These are phyloP conservation scores for Epistrophe grossulariae DNA, from an alignment of 2,888 invertebrate genomes.

Conservation along the genomic window DNA sequence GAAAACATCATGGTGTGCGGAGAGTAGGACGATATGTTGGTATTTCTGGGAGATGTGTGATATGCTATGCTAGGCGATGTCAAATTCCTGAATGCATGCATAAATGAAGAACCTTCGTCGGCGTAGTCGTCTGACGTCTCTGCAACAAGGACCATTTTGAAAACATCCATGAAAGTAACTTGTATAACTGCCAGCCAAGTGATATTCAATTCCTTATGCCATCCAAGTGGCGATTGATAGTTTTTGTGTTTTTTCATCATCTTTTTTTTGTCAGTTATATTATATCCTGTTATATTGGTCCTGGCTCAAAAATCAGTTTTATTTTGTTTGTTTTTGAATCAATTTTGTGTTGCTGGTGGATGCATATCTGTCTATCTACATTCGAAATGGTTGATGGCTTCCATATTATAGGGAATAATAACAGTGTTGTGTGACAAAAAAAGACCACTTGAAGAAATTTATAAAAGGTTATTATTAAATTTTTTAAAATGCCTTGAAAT, in stretches of 20 bases:
- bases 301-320: constrained; percentile 33
- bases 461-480: not conserved
- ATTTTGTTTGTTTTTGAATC: constrained; percentile 41
- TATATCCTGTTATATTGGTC: constrained; percentile 30
- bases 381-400: not conserved
- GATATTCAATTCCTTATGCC: constrained; percentile 65
- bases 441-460: not conserved
- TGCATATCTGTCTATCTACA: not conserved
- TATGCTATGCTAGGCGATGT: constrained; percentile 63
- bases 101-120: constrained; percentile 58
- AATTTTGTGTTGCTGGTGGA: constrained; percentile 20
- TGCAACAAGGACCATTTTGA: constrained; percentile 55
- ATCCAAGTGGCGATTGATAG: constrained; percentile 73
- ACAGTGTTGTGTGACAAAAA: constrained; percentile 9
- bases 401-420: not conserved
- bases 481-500: not conserved
- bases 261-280: constrained; percentile 23
- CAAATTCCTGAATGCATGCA: constrained; percentile 72
- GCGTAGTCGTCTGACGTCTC: not conserved
- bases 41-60: constrained; percentile 40
- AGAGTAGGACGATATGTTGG: not conserved
- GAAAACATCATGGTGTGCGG: constrained; percentile 19
- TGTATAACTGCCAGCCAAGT: constrained; percentile 67
- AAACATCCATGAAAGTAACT: constrained; percentile 59
- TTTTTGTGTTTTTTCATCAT: constrained; percentile 40